Conservation (phyloP, 2,888 invertebrate genomes). For the Caenorhabditis japonica region DNA sequence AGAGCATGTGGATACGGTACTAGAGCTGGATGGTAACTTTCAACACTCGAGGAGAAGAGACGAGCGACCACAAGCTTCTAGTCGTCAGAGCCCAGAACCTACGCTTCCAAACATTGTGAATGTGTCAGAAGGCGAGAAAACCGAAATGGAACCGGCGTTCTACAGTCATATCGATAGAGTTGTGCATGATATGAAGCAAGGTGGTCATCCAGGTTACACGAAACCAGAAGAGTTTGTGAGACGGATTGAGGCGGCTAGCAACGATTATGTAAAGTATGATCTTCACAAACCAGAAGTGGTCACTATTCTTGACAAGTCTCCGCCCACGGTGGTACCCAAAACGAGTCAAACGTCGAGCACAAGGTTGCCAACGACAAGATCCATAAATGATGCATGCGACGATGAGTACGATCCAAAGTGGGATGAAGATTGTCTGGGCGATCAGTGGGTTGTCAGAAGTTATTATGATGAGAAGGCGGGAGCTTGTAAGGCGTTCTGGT, state of each 20-base stretch:
- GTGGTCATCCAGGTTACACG: conserved; percentile 39
- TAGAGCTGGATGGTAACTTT: conserved; percentile 38
- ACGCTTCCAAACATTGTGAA: conserved; percentile 37
- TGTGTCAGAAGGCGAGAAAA: conserved; percentile 38
- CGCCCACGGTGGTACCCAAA: conserved; percentile 16
- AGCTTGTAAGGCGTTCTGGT: conserved; percentile 63
- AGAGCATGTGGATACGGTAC: background rate
- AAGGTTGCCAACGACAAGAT: conserved; percentile 20
- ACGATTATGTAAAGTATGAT: conserved; percentile 45
- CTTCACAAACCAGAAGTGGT: conserved; percentile 38
- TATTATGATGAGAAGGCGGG: conserved; percentile 40
- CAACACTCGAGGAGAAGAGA: conserved; percentile 10
- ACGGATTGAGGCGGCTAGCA: conserved; percentile 41
- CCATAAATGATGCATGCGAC: conserved; percentile 58
- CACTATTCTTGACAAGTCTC: conserved; percentile 33
- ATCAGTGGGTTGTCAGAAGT: conserved; percentile 55
- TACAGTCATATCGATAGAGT: conserved; percentile 52
- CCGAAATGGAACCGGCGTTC: conserved; percentile 38
- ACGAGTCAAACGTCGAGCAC: background rate
- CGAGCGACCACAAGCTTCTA: background rate
- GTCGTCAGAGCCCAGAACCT: background rate
- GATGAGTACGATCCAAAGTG: conserved; percentile 63
- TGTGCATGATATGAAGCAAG: conserved; percentile 41
- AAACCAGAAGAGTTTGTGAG: conserved; percentile 51
- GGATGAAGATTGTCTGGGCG: conserved; percentile 61